Base-by-base conservation (phyloP, 2,888 invertebrate genomes). In the Fragum whitleyi region DNA sequence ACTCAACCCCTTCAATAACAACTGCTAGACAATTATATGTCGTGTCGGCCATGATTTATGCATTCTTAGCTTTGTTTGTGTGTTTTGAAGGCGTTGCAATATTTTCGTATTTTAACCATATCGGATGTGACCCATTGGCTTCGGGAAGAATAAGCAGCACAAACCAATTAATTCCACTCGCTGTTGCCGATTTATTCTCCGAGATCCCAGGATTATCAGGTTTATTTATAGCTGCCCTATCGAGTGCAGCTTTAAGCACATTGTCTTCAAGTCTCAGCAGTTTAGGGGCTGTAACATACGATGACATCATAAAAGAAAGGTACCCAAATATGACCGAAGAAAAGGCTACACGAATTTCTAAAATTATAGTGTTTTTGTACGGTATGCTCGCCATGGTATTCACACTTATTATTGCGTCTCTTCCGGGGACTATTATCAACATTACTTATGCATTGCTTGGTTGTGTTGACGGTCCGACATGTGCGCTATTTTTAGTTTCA, bases 211-310 rank as follows among this genome's bases (percentile, higher is more conserved):
- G 82, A 23, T 53, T 82, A 5, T 76, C 82, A 0, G 82, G 82
- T 26, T 61, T 82, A 32, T 82, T 82, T 61, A 71, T 79, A 19
- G 73, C 82, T 0, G 76, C 82, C 6, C 57, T 82, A 23, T 61
- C 79, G 19, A 70, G 73, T 23, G 82, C 82, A 28, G 79, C 79
- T 2, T 51, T 82, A 16, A 82, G 82, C 42, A 77, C 81, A 26
- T 28, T 81, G 6, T 81, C 81, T 0, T 81, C 81, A 19, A 74
- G 81, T n/a, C 65, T 81, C 1, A 81, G 71, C 36, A 74, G 81
- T 74, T 47, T 81, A 55, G 51, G 77, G 14, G 81, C 81, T 0
- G 74, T 81, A 11, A 81, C 74, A 28, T 81, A 81, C 69, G 77
- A 81, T 47, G 81, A 81, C 55, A 61, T 81, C 29, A 81, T 81